Evolutionary conservation across 2,888 invertebrate genomes (phyloP).

Genomic region (Melinopterus prodromus): DNA sequence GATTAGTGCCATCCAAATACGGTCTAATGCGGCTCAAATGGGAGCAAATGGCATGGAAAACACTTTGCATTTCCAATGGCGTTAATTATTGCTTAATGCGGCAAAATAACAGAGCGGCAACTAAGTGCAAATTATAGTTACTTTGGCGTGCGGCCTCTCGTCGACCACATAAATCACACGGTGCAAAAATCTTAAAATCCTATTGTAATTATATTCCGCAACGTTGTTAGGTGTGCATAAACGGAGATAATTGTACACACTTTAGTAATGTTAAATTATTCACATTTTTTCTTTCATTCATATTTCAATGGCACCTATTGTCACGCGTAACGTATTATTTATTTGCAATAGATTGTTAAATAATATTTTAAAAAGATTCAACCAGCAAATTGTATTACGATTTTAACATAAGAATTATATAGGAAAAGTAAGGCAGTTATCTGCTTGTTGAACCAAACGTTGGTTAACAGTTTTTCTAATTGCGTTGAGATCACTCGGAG

Average conservation of each 20-base stretch:
- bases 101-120: neutral
- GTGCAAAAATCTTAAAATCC: neutral
- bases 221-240: neutral
- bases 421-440: neutral
- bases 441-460: neutral
- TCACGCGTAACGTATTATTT: neutral
- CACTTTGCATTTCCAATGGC: conserved; percentile 4
- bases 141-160: neutral
- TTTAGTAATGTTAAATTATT: neutral
- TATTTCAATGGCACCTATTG: neutral
- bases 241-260: neutral
- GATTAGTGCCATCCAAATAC: neutral
- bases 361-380: too few relatives aligned
- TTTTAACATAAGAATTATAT: neutral
- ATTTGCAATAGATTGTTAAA: neutral
- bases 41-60: conserved; percentile 4
- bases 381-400: too few relatives aligned
- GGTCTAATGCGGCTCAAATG: neutral
- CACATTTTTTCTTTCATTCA: neutral
- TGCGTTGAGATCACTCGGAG: neutral
- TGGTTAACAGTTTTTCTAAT: neutral
- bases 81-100: neutral
- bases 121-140: neutral
- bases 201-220: conserved; percentile 4
- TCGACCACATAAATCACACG: conserved; percentile 4